Base-by-base conservation (phyloP, 30 jellyfish, hydroid and myxozoan species). In the Cassiopea andromeda region DNA sequence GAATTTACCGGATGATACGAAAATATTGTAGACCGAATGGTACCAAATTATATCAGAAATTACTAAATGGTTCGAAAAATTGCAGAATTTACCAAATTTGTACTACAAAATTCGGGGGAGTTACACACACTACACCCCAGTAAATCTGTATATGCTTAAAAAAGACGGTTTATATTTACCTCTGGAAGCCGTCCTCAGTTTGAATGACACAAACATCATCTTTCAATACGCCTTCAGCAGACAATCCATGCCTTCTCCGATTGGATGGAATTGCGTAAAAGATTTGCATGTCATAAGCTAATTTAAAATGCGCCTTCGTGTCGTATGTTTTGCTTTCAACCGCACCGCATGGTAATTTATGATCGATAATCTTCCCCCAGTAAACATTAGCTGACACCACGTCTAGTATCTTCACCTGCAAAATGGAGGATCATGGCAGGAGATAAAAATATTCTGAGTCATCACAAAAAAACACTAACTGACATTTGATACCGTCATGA, bases 291-390 rank as follows among this genome's bases (percentile, higher is more conserved):
- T 93, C 98, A 77, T 78, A 70, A 12, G 89, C 89, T 18, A 93
- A 90, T 44, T 61, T 76, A 18, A 88, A 77, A 75, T 73, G 87
- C 1, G 85, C 83, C 43, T 58, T 88, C 43, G 98, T 77, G 83
- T 84, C 95, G 60, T 85, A 91, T 1, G 87, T 43, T 13, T 87
- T 72, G 88, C 69, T 48, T 58, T 70, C 43, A 57, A 77, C 73
- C 5, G 80, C 89, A 7, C 91, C 93, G 57, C 9, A 46, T 18
- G 98, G 98, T 74, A 80, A 61, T 38, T 79, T 84, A 66, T 87
- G 94, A 60, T 93, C 98, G 13, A 87, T 73, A 17, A 93, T 88
- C 60, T 89, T 79, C 16, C 98, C 94, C 97, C 93, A 87, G 49
- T 48, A 93, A 43, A 75, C 87, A 45, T 95, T 86, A 1, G 98